A percentile compares a stretch with the other conserved stretches of the same genome.
Evolutionary conservation across 2,888 invertebrate species (phyloP).

Genomic region (Ligdia adustata): DNA sequence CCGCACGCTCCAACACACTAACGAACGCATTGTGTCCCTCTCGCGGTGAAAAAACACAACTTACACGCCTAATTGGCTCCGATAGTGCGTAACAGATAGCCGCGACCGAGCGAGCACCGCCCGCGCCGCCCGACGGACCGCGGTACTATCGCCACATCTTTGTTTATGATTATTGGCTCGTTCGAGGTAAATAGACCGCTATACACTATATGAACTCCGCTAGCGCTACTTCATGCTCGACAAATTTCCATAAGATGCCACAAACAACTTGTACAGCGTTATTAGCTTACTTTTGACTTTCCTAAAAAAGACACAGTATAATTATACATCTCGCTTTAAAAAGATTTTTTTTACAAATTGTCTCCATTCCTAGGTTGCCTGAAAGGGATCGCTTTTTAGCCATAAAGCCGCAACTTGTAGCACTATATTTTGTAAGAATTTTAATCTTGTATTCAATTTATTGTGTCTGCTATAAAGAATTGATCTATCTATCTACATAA

Average conservation of each 20-base stretch:
- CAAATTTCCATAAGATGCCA: slow-evolving; percentile 20
- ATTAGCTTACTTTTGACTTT: no score
- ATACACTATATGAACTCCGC: background rate
- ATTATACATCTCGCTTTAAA: no score
- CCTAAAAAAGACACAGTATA: no score
- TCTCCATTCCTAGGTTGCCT: no score
- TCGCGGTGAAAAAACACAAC: slow-evolving; percentile 28
- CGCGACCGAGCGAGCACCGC: slow-evolving; percentile 15
- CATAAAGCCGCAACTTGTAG: no score
- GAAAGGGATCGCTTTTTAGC: no score
- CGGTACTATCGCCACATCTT: slow-evolving; percentile 28
- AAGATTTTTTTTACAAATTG: no score
- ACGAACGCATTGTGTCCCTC: slow-evolving; percentile 36
- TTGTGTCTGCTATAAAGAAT: no score
- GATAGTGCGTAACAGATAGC: slow-evolving; percentile 37
- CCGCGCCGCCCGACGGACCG: slow-evolving; percentile 19
- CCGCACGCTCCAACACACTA: slow-evolving; percentile 21
- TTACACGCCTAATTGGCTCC: slow-evolving; percentile 36
- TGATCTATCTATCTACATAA: no score
- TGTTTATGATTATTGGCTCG: slow-evolving; percentile 37
- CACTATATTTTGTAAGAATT: no score
- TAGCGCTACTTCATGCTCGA: background rate
- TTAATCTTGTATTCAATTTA: no score
- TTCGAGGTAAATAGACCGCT: slow-evolving; percentile 6
- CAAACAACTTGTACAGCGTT: slow-evolving; percentile 4